Conservation (phyloP, 2,113 vertebrate genomes). For the Numenius arquata region DNA sequence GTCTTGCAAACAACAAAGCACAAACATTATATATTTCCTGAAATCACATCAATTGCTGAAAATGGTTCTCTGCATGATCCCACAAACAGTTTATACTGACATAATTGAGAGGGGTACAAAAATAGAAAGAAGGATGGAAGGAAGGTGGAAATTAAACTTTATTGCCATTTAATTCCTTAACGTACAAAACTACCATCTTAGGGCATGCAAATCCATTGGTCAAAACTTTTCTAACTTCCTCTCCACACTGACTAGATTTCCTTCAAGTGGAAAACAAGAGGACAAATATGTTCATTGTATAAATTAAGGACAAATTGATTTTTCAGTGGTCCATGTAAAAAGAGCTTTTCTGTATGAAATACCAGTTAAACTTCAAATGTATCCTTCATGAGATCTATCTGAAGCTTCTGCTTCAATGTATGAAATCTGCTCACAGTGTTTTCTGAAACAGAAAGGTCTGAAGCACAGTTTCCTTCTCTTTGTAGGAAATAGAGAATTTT, state of each 20-base stretch:
- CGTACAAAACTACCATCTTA: not conserved
- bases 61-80: not conserved
- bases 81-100: not conserved
- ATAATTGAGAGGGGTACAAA: not conserved
- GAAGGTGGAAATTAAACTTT: not conserved
- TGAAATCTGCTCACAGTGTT: not conserved
- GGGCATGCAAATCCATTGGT: accelerated
- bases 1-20: not conserved
- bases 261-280: not conserved
- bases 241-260: not conserved
- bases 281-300: not conserved
- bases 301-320: not conserved
- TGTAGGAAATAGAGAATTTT: not conserved
- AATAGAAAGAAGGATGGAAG: not conserved
- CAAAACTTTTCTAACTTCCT: not conserved
- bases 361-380: not conserved
- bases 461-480: not conserved
- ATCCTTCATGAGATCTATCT: not conserved
- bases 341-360: accelerated
- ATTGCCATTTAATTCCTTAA: not conserved
- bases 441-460: not conserved
- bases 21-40: not conserved
- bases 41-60: not conserved
- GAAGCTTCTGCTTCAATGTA: not conserved
- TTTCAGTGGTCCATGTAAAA: not conserved